Conservation (phyloP, 2,113 vertebrate genomes). For the Grantiella picta region DNA sequence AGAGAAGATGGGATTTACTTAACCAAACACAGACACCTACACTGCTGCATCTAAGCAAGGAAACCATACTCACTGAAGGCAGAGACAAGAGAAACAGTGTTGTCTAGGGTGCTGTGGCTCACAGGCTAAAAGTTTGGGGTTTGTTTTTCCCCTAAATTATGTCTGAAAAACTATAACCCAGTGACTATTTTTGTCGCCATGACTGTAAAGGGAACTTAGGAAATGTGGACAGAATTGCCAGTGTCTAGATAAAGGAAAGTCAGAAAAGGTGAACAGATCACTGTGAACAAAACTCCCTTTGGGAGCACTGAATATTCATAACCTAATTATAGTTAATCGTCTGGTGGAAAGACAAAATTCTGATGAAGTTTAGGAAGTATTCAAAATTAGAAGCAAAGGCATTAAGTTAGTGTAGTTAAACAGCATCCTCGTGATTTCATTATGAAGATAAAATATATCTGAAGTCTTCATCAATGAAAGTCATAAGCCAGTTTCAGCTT, state of each 20-base stretch:
- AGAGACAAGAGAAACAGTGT: not conserved
- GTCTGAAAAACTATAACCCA: not conserved
- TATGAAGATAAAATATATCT: not conserved
- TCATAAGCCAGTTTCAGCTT: not conserved
- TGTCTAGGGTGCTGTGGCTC: not conserved
- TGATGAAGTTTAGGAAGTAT: not conserved
- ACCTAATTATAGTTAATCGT: not conserved
- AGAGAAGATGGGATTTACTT: not conserved
- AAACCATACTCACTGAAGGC: not conserved
- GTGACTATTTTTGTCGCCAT: not conserved
- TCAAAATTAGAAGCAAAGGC: not conserved
- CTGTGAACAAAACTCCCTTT: not conserved
- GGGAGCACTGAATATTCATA: not conserved
- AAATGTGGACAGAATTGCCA: not conserved
- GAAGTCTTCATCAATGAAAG: not conserved
- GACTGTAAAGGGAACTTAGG: not conserved
- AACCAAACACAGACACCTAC: not conserved
- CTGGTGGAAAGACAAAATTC: not conserved
- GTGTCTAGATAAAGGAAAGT: not conserved
- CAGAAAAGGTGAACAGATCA: not conserved
- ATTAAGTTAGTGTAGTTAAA: not conserved
- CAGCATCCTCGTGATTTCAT: not conserved
- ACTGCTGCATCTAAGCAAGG: not conserved
- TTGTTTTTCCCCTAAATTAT: not conserved
- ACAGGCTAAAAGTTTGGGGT: not conserved